These are phyloP conservation scores for Drosophila elegans DNA, from an alignment of 1,140 invertebrate species.

Conservation along the genomic window DNA sequence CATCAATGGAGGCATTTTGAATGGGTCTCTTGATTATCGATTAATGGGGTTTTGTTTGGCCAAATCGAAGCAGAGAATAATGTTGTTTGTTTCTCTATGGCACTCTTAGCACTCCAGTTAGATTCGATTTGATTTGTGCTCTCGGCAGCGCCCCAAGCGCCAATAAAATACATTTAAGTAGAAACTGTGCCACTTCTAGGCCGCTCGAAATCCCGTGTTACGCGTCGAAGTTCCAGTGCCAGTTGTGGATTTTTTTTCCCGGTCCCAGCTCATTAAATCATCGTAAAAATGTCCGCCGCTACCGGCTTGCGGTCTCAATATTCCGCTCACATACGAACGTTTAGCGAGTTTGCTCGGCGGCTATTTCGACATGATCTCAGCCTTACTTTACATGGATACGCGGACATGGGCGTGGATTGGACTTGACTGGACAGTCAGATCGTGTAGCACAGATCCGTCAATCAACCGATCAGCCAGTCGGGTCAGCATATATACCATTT, in stretches of 20 bases:
- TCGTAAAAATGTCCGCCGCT: constrained; percentile 69
- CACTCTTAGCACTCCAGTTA: constrained; percentile 40
- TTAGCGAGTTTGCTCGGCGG: constrained; percentile 46
- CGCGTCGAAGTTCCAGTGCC: constrained; percentile 40
- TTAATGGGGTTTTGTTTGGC: constrained; percentile 58
- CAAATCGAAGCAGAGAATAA: constrained; percentile 56
- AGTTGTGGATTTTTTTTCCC: constrained; percentile 13
- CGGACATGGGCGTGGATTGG: constrained; percentile 42
- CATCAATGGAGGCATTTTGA: constrained; percentile 58
- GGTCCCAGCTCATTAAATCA: constrained; percentile 54
- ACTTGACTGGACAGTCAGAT: constrained; percentile 29
- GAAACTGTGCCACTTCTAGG: constrained; percentile 66
- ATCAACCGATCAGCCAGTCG: constrained; percentile 52
- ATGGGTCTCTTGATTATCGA: constrained; percentile 70
- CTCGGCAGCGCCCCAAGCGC: constrained; percentile 20
- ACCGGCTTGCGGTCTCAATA: constrained; percentile 51
- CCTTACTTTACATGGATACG: constrained; percentile 22
- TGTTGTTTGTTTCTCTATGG: constrained; percentile 63
- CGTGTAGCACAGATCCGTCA: constrained; percentile 78
- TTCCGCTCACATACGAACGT: constrained; percentile 57
- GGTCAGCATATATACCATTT: constrained; percentile 27
- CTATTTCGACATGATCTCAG: constrained; percentile 49
- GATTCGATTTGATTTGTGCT: constrained; percentile 22
- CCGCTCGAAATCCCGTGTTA: constrained; percentile 61
- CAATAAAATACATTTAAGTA: constrained; percentile 22